A percentile compares a stretch with the other conserved stretches of the same genome.
Conservation (phyloP, 2,797 vertebrate species). For the Trematocara caparti region DNA sequence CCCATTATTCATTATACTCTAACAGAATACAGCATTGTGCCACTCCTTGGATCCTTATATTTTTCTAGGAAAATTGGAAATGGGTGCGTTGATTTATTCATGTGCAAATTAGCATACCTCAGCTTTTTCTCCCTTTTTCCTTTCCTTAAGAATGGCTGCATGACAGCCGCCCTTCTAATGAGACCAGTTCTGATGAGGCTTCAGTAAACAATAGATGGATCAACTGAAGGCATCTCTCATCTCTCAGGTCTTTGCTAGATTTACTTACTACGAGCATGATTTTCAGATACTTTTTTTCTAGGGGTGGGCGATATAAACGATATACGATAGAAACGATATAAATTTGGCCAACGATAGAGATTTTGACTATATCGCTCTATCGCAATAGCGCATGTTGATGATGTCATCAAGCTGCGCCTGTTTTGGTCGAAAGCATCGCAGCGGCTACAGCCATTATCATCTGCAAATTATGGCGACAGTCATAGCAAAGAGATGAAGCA, state of each 20-base stretch:
- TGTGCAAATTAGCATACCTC: background rate
- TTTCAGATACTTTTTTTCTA: background rate
- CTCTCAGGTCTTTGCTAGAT: background rate
- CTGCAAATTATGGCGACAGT: too few relatives aligned
- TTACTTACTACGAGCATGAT: background rate
- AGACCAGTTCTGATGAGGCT: background rate
- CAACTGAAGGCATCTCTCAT: background rate
- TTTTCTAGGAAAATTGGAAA: background rate
- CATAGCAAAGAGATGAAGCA: too few relatives aligned
- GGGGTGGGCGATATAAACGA: too few relatives aligned
- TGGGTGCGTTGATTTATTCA: background rate
- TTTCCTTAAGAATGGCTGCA: background rate
- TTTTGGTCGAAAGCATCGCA: too few relatives aligned
- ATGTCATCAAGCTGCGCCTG: too few relatives aligned
- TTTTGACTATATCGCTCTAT: too few relatives aligned
- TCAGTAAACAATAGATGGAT: background rate
- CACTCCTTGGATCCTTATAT: background rate
- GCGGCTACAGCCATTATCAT: too few relatives aligned
- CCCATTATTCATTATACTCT: background rate
- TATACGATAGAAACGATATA: too few relatives aligned
- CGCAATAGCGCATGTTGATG: too few relatives aligned
- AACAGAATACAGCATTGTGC: background rate
- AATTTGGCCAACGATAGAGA: too few relatives aligned
- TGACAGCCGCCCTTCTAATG: background rate
- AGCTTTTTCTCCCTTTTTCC: background rate